Evolutionary conservation across 2,113 vertebrate genomes (phyloP), one percentile per base, ranked within the genome.

Genomic region (Pipra filicauda): DNA sequence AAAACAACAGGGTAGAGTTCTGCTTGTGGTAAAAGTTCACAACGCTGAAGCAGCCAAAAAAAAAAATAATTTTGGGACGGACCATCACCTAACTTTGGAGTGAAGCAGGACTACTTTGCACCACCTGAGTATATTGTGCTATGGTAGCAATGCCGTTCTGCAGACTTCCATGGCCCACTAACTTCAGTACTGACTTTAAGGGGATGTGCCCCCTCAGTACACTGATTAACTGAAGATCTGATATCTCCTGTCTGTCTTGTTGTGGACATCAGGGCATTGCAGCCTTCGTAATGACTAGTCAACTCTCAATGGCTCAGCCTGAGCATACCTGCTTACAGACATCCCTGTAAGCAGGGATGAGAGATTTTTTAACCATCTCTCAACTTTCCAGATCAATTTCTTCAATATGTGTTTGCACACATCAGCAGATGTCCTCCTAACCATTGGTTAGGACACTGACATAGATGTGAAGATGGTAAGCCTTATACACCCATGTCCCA

Each of bases 21-120:
- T 97, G 57, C 92, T 89, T 81, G 69, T 88, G 96, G 96, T 96
- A 95, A 97, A 97, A 97, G 97, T 97, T 97, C 95, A 93, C 89
- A 72, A 61, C 23, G 57, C 54, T 77, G 76, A 90, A 77, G 51
- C 52, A 88, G 70, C 8, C 27, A 30, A 65, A 59, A 84, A 67
- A 49, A 49, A n/a, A 24, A 26, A 18, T 14, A 16, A 41, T 11
- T 43, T 33, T 10, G 71, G 69, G 58, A 28, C 8, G 43, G 43
- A 81, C 74, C 33, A 57, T 72, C 73, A 48, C 17, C 55, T 75
- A 37, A 28, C 15, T 44, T 80, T 3, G 3, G n/a, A 89, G 35
- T n/a, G n/a, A 92, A 88, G 30, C 12, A 69, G 37, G 15, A 15
- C 37, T 44, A 17, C 33, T 57, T 64, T 73, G 35, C 2, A 21